Evolutionary conservation across 2,888 invertebrate genomes (phyloP).

Genomic region (Pseudococcus jackbeardsleyi): DNA sequence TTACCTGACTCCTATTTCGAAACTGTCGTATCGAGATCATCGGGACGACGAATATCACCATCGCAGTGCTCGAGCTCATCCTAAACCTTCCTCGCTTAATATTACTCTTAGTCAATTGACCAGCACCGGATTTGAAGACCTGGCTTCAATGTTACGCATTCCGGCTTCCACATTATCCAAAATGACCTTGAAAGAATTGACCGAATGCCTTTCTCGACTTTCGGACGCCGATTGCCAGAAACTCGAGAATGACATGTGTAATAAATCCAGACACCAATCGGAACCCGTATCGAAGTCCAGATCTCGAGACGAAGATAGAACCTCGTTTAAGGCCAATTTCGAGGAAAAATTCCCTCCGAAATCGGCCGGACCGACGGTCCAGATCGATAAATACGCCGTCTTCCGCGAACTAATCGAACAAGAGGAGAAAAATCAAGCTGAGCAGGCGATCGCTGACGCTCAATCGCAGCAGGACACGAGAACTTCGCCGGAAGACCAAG

Average conservation of each 20-base stretch:
- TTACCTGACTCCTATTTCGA: conserved; percentile 77
- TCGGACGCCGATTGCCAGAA: conserved; percentile 61
- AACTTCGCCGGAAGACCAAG: neutral
- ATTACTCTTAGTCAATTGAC: conserved; percentile 87
- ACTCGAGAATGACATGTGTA: conserved; percentile 67
- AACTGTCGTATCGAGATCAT: conserved; percentile 52
- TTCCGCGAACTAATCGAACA: conserved; percentile 86
- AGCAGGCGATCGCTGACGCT: neutral
- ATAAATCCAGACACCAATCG: conserved; percentile 68
- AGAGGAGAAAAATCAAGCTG: conserved; percentile 71
- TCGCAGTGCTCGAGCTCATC: neutral
- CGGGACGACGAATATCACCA: conserved; percentile 45
- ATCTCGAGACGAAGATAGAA: conserved; percentile 66
- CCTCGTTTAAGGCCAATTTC: conserved; percentile 74
- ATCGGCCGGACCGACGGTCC: conserved; percentile 68
- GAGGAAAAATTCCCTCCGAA: conserved; percentile 71
- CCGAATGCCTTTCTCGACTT: conserved; percentile 79
- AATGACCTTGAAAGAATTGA: conserved; percentile 89
- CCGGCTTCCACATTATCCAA: conserved; percentile 84
- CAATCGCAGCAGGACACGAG: neutral
- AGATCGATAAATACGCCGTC: conserved; percentile 87
- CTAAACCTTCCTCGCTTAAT: conserved; percentile 73
- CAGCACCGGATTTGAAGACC: conserved; percentile 84
- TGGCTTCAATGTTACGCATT: conserved; percentile 82
- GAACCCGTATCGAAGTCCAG: conserved; percentile 66